Evolutionary conservation across 2,888 invertebrate genomes (phyloP).

Genomic region (Vanessa cardui): DNA sequence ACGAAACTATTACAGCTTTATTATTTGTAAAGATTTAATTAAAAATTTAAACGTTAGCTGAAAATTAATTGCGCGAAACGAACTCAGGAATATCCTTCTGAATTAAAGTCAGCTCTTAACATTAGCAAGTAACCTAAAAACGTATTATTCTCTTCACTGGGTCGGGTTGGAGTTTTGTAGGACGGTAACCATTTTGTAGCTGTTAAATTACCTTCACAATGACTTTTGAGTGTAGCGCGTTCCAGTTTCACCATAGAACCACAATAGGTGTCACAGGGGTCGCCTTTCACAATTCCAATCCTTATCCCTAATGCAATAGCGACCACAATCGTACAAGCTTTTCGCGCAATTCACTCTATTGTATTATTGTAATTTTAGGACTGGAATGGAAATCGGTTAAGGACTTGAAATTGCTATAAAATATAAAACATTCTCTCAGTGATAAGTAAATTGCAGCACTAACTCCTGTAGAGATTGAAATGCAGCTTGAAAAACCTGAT

Average conservation of each 20-base stretch:
- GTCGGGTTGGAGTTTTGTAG: slow-evolving; percentile 29
- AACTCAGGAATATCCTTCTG: slow-evolving; percentile 13
- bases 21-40: neutral
- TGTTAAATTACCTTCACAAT: slow-evolving; percentile 38
- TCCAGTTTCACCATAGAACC: slow-evolving; percentile 32
- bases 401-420: slow-evolving; percentile 18
- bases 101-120: slow-evolving; percentile 27
- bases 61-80: slow-evolving; percentile 1
- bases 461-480: neutral
- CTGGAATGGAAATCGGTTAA: slow-evolving; percentile 31
- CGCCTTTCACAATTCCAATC: slow-evolving; percentile 16
- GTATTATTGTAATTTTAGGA: slow-evolving; percentile 28
- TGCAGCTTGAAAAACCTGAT: neutral
- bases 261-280: slow-evolving; percentile 22
- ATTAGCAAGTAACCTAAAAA: slow-evolving; percentile 37
- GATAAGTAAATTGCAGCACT: slow-evolving; percentile 4
- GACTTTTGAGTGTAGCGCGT: slow-evolving; percentile 31
- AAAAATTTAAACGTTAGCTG: slow-evolving; percentile 3
- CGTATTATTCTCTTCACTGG: slow-evolving; percentile 33
- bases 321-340: slow-evolving; percentile 8
- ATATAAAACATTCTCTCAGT: slow-evolving; percentile 3
- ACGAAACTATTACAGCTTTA: neutral
- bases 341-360: slow-evolving; percentile 19
- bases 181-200: slow-evolving; percentile 23
- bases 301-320: slow-evolving; percentile 17